Evolutionary conservation across 37 sponge, comb jelly and placozoan genomes (phyloP).

Genomic region (Spongia lamella): DNA sequence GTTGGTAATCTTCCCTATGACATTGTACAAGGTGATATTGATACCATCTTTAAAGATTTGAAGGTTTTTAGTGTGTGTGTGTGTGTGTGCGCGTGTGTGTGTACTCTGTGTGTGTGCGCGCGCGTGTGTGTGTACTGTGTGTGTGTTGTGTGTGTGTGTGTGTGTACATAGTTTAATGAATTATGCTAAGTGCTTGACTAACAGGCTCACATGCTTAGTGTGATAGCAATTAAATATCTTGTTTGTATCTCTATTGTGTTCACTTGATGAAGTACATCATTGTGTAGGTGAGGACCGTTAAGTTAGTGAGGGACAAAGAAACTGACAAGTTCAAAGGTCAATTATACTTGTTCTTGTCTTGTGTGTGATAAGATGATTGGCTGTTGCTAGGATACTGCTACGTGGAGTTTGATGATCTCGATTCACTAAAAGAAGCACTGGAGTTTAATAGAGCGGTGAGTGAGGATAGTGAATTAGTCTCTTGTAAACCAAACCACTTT

Average conservation of each 20-base stretch:
- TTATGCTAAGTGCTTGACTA: not conserved
- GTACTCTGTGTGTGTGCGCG: not conserved
- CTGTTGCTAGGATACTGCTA: conserved; percentile 75
- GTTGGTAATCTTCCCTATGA: conserved; percentile 90
- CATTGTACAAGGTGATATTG: conserved; percentile 95
- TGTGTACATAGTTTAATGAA: not conserved
- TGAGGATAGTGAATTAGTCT: too few relatives aligned
- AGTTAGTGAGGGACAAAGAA: conserved; percentile 90
- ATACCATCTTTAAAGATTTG: conserved; percentile 77
- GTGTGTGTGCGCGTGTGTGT: conserved; percentile 16
- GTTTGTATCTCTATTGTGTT: not conserved
- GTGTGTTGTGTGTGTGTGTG: not conserved
- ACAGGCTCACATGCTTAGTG: not conserved
- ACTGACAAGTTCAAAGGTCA: conserved; percentile 91
- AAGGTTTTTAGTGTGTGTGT: conserved; percentile 24
- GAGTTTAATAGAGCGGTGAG: conserved; percentile 90
- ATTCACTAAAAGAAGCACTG: conserved; percentile 79
- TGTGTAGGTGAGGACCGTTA: conserved; percentile 76
- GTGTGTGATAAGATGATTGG: not conserved
- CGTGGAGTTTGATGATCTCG: conserved; percentile 85
- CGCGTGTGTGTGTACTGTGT: not conserved
- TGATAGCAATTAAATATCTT: not conserved
- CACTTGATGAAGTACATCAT: not conserved
- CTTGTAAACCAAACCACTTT: too few relatives aligned
- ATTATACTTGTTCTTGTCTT: not conserved